A percentile compares a stretch with the other conserved stretches of the same genome.
Conservation (phyloP, 35 echinoderm and acorn worm genomes). For the Lytechinus pictus region DNA sequence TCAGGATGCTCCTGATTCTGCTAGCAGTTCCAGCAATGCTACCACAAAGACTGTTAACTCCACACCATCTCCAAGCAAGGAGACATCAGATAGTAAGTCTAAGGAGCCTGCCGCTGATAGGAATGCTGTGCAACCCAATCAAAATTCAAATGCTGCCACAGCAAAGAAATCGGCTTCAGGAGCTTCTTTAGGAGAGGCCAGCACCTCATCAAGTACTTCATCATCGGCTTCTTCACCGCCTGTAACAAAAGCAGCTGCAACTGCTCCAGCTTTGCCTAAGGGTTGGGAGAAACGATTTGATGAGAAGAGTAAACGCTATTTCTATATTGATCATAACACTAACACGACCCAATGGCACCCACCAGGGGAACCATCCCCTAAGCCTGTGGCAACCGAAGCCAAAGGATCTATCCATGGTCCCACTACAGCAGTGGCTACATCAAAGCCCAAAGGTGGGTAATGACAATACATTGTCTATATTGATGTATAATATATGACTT, state of each 20-base stretch:
- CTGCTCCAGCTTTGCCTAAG: slow-evolving; percentile 54
- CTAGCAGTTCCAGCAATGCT: neutral
- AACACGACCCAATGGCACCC: slow-evolving; percentile 73
- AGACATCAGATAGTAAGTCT: neutral
- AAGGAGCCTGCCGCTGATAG: neutral
- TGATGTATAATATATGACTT: too few relatives aligned
- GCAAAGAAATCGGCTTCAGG: neutral
- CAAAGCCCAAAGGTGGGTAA: neutral
- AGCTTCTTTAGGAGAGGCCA: neutral
- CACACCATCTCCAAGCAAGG: neutral
- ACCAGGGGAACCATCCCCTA: slow-evolving; percentile 39
- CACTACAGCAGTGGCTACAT: neutral
- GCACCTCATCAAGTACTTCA: neutral
- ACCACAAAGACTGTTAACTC: neutral
- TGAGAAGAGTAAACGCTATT: slow-evolving; percentile 67
- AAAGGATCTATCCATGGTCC: neutral
- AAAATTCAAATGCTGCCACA: slow-evolving; percentile 43
- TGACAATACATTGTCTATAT: neutral
- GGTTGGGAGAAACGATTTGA: slow-evolving; percentile 90
- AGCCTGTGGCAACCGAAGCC: neutral
- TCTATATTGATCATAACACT: slow-evolving; percentile 84
- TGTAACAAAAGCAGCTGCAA: neutral
- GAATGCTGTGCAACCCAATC: slow-evolving; percentile 27
- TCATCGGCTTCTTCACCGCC: neutral
- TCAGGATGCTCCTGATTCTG: neutral